Conservation (phyloP, 1,140 invertebrate species). For the Semibalanus balanoides region DNA sequence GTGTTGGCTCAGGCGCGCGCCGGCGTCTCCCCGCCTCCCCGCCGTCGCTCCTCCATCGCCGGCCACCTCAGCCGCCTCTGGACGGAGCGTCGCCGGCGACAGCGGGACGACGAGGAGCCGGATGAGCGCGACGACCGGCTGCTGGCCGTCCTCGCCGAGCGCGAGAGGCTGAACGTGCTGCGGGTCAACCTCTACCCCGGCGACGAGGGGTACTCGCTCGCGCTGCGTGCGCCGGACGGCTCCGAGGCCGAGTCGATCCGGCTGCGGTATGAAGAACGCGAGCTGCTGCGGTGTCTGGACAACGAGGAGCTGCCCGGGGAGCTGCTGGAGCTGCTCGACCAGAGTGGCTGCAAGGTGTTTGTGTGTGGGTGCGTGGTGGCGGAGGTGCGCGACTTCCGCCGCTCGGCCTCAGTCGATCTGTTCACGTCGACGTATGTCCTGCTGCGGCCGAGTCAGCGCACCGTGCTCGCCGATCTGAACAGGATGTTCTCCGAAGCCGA, state of each 20-base stretch:
- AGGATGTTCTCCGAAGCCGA: slow-evolving; percentile 46
- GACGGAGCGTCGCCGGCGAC: neutral
- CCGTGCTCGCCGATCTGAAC: slow-evolving; percentile 53
- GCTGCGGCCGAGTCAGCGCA: slow-evolving; percentile 4
- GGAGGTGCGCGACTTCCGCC: slow-evolving; percentile 75
- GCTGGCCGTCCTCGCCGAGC: slow-evolving; percentile 64
- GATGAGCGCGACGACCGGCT: slow-evolving; percentile 27
- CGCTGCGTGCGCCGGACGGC: slow-evolving; percentile 44
- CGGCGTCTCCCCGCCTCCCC: neutral
- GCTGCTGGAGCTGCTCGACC: slow-evolving; percentile 65
- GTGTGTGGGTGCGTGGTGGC: slow-evolving; percentile 82
- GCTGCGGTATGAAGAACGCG: slow-evolving; percentile 35
- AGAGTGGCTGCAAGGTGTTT: slow-evolving; percentile 62
- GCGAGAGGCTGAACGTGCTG: slow-evolving; percentile 71
- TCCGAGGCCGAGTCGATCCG: slow-evolving; percentile 34
- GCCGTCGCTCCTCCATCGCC: neutral
- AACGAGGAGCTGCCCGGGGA: slow-evolving; percentile 73
- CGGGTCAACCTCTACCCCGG: slow-evolving; percentile 79
- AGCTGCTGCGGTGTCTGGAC: slow-evolving; percentile 56
- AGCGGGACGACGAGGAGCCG: neutral
- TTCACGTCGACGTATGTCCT: neutral
- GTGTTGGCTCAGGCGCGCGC: neutral
- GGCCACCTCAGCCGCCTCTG: neutral
- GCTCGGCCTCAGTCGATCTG: slow-evolving; percentile 27
- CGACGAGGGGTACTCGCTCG: slow-evolving; percentile 79